These are phyloP conservation scores for Andrena chrysosceles DNA, from an alignment of 2,888 invertebrate species.

Conservation along the genomic window DNA sequence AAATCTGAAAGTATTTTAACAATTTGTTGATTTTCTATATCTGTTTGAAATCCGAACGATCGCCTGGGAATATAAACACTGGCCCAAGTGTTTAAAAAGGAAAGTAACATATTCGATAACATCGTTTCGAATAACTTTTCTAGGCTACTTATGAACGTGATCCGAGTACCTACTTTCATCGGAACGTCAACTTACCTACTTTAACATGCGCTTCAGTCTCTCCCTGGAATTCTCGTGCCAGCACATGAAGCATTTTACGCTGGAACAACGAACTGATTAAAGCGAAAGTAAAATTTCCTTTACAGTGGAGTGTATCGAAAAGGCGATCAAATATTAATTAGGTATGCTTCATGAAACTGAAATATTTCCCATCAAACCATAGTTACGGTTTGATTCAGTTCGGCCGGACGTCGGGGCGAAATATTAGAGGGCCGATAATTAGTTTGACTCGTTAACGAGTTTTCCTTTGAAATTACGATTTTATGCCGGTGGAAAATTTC, in stretches of 20 bases:
- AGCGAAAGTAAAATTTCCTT: background rate
- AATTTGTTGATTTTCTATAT: no score
- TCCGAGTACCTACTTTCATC: background rate
- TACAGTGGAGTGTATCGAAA: background rate
- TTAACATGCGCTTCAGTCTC: background rate
- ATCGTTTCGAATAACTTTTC: background rate
- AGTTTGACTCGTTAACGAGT: constrained; percentile 10
- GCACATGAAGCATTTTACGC: background rate
- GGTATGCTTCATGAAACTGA: background rate
- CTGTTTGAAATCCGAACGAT: no score
- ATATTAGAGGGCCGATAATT: constrained; percentile 14
- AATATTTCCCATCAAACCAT: background rate
- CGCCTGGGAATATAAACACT: no score
- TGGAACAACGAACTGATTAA: background rate
- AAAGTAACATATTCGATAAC: background rate
- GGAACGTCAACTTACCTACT: background rate
- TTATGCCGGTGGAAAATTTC: background rate
- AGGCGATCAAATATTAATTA: constrained; percentile 3
- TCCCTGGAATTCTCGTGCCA: background rate
- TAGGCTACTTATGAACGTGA: background rate
- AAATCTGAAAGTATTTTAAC: no score
- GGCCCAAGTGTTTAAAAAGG: background rate
- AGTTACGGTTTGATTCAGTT: background rate
- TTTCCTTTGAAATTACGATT: background rate
- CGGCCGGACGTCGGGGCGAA: background rate